Conservation (phyloP, 2,113 vertebrate species). For the Eptatretus burgeri region DNA sequence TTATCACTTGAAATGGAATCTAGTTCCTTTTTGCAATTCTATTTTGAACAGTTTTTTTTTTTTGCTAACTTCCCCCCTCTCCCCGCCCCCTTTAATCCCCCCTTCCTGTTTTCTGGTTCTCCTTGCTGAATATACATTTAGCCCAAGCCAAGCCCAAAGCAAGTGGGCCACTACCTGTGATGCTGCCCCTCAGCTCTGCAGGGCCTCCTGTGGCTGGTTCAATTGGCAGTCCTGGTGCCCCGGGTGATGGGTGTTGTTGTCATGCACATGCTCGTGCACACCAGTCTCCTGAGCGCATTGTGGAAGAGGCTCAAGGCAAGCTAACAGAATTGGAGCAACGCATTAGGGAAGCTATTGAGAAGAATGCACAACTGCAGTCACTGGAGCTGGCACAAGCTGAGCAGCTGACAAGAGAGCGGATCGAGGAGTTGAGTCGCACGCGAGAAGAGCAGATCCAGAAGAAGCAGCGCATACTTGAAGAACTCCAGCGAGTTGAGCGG, state of each 20-base stretch:
- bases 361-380: constrained; percentile 68
- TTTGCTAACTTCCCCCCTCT: too few relatives aligned
- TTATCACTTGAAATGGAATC: too few relatives aligned
- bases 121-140: neutral
- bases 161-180: neutral
- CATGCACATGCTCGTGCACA: neutral
- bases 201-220: neutral
- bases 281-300: constrained; percentile 92
- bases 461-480: constrained; percentile 98
- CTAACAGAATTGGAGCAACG: constrained; percentile 95
- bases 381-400: constrained; percentile 98
- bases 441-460: constrained; percentile 98
- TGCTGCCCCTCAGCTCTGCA: neutral
- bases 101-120: too few relatives aligned
- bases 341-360: constrained; percentile 85
- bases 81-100: too few relatives aligned
- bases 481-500: constrained; percentile 94
- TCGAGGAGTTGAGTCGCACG: constrained; percentile 98
- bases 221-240: neutral
- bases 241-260: neutral
- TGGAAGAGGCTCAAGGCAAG: constrained; percentile 97
- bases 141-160: constrained; percentile 3
- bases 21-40: too few relatives aligned
- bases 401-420: constrained; percentile 99
- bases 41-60: too few relatives aligned